These are phyloP conservation scores for Ceratosolen fusciceps DNA, from an alignment of 1,140 invertebrate genomes.

Conservation along the genomic window DNA sequence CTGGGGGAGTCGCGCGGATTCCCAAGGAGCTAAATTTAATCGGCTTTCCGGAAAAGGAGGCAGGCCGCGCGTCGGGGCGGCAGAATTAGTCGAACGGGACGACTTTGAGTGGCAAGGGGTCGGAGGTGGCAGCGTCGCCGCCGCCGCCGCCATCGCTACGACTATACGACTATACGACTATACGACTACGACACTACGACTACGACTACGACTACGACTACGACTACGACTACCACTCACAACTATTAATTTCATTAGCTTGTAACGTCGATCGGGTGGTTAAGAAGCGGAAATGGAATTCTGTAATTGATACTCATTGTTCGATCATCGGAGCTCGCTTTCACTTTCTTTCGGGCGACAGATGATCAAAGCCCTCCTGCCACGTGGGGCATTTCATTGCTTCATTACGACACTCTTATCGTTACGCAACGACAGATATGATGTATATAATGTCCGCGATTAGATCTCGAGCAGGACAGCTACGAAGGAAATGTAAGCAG, in stretches of 20 bases:
- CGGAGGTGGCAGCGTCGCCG: neutral
- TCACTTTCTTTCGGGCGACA: neutral
- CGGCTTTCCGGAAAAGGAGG: neutral
- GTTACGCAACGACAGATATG: neutral
- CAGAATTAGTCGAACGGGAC: constrained; percentile 14
- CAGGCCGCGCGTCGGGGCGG: neutral
- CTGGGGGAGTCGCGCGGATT: too few relatives aligned
- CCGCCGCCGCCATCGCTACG: too few relatives aligned
- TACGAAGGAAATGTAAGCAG: neutral
- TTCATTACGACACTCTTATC: neutral
- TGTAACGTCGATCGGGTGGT: constrained; percentile 25
- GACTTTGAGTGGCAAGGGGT: neutral
- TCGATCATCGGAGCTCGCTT: neutral
- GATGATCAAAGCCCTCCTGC: neutral
- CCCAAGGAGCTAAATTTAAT: neutral
- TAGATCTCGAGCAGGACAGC: neutral
- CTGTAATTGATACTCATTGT: constrained; percentile 40
- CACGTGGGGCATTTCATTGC: too few relatives aligned
- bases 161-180: too few relatives aligned
- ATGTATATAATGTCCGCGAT: neutral
- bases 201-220: too few relatives aligned
- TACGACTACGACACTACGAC: too few relatives aligned
- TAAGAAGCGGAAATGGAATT: constrained; percentile 33
- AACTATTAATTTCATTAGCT: constrained; percentile 33
- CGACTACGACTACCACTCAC: too few relatives aligned